Percentiles rank a stretch among this genome's conserved stretches.
These are phyloP conservation scores for Prionailurus viverrinus DNA, from an alignment of 2,113 vertebrate genomes.

Conservation along the genomic window DNA sequence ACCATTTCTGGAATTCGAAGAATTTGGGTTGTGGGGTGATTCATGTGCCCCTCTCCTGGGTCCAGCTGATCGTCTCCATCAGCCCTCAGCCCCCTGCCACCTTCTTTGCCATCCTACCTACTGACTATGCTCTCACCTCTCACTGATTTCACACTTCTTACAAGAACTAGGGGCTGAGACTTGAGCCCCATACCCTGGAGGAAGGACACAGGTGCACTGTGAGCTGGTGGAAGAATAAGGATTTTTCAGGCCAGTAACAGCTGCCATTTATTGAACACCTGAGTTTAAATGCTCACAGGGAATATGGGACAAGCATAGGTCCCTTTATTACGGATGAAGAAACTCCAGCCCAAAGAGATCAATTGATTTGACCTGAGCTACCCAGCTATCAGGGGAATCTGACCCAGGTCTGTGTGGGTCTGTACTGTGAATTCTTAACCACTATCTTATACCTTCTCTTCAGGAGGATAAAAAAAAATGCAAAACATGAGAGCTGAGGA, in stretches of 20 bases:
- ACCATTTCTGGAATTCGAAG: neutral
- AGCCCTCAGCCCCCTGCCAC: neutral
- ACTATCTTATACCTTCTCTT: neutral
- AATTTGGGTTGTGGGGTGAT: neutral
- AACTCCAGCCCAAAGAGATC: conserved; percentile 38
- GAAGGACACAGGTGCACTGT: neutral
- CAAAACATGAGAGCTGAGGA: neutral
- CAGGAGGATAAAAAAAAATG: neutral
- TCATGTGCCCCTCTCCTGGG: neutral
- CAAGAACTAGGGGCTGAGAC: neutral
- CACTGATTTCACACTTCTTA: neutral
- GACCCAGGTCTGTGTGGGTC: neutral
- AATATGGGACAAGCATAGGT: neutral
- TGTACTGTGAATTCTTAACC: neutral
- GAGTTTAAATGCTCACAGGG: neutral
- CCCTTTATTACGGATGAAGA: neutral
- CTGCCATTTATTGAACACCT: neutral
- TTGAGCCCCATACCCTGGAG: neutral
- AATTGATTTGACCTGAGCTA: neutral
- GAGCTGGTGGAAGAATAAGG: neutral
- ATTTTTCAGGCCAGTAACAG: neutral
- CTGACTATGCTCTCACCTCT: neutral
- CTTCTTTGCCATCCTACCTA: neutral
- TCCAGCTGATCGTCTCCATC: neutral
- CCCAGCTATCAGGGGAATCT: neutral